Base-by-base conservation (phyloP, 2,113 vertebrate genomes). In the Hydrolagus affinis region DNA sequence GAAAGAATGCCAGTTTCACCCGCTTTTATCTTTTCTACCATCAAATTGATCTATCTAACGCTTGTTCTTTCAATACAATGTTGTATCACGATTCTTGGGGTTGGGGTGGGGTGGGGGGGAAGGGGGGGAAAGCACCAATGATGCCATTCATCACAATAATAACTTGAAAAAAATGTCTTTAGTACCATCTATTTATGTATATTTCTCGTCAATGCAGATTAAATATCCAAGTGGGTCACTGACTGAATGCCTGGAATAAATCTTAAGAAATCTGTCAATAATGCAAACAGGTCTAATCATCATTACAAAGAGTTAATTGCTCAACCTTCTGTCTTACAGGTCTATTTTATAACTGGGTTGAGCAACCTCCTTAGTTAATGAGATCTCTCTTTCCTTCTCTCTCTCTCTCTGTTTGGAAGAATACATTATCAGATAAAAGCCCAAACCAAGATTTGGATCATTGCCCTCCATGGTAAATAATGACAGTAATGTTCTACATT, bases 251-350 rank as follows among this genome's bases (percentile, higher is more conserved):
- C 89, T 85, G 88, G 90, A 88, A 87, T 88, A 90, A 85, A 66
- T 68, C 78, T 30, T 32, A 66, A 30, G 44, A 44, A 44, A 83
- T 87, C 89, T 86, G 89, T 90, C 89, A 87, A 90, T 87, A 88
- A 90, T 88, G 88, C 88, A 88, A 89, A 87, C 68, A 89, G 87
- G 87, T 86, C 88, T 89, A 90, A 90, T 90, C 85, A 88, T 88
- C 83, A 66, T 83, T 66, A 64, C 25, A 68, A 66, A 64, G 62
- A 66, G 23, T 19, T 83, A 23, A 68, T 21, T 66, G 60, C 15
- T 4, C 60, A 1, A 11, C 77, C 25, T 32, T 19, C 25, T 83
- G 59, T 2, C 60, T 19, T 83, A 30, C 6, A 62, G 12, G 15
- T 30, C 7, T 25, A 80, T 80, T 25, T 74, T 30, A 83, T 32